phyloP scores from a whole-genome alignment of 1,140 invertebrate species.

The Harpegnathos saltator region DNA sequence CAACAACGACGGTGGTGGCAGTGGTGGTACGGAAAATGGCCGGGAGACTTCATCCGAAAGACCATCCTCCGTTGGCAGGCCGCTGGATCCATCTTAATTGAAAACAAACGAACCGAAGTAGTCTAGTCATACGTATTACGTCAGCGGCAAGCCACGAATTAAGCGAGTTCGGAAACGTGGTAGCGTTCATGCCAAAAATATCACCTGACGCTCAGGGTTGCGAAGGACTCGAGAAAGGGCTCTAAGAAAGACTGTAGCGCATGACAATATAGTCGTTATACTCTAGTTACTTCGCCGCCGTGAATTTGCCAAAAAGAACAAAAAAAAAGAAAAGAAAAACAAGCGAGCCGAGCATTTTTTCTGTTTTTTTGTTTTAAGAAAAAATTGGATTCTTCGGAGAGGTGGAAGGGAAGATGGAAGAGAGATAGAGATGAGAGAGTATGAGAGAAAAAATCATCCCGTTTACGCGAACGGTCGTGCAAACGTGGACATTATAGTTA shows the following conservation, averaged over 20 bases:
- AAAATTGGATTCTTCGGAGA: not conserved
- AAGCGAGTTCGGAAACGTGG: too few relatives aligned
- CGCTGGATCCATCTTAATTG: constrained; percentile 68
- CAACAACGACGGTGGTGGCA: not conserved
- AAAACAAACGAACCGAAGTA: not conserved
- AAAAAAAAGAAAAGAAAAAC: not conserved
- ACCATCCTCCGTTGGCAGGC: constrained; percentile 11
- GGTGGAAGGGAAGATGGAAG: not conserved
- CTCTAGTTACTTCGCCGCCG: constrained; percentile 72
- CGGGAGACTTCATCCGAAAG: constrained; percentile 44
- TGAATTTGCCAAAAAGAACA: constrained; percentile 70
- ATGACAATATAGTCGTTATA: constrained; percentile 84
- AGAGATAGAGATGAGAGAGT: not conserved
- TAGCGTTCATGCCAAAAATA: not conserved
- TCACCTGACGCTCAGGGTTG: constrained; percentile 3
- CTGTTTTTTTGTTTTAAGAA: not conserved
- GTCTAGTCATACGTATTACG: not conserved
- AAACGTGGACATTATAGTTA: not conserved
- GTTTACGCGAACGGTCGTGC: not conserved
- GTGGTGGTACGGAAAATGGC: not conserved
- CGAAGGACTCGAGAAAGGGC: constrained; percentile 61
- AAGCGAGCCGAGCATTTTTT: constrained; percentile 31
- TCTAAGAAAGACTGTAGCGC: constrained; percentile 83
- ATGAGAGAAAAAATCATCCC: not conserved
- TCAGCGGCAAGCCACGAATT: too few relatives aligned